phyloP scores from a whole-genome alignment of 1,140 invertebrate species.

The Drosophila pachea region DNA sequence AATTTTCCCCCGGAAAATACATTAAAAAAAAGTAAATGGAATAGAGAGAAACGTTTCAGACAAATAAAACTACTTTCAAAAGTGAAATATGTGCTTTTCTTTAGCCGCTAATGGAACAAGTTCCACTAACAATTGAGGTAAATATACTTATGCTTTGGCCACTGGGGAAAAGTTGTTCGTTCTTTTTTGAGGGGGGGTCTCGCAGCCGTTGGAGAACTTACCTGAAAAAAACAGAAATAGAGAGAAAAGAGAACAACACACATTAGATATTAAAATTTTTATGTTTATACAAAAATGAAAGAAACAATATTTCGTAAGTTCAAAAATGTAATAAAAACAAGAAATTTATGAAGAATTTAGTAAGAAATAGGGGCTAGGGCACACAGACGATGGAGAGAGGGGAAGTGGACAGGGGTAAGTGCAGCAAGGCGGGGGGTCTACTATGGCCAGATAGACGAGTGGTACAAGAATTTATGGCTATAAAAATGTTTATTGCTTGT shows the following conservation, averaged over 20 bases:
- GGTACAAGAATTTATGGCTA: conserved; percentile 69
- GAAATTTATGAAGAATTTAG: conserved; percentile 74
- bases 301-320: conserved; percentile 61
- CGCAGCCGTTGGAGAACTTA: conserved; percentile 41
- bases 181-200: background rate
- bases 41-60: background rate
- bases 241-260: conserved; percentile 40
- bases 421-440: background rate
- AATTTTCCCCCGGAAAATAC: background rate
- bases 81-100: background rate
- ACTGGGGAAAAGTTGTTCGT: background rate
- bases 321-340: conserved; percentile 71
- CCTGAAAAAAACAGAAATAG: conserved; percentile 57
- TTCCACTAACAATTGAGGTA: conserved; percentile 7
- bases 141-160: conserved; percentile 23
- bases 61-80: background rate
- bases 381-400: background rate
- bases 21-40: background rate
- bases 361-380: conserved; percentile 47
- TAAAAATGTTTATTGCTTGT: conserved; percentile 74
- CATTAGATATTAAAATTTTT: conserved; percentile 70
- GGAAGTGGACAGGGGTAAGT: background rate
- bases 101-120: conserved; percentile 8
- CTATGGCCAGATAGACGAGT: conserved; percentile 31
- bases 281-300: conserved; percentile 19